phyloP scores from a whole-genome alignment of 2,888 invertebrate genomes.

The Microplitis deprimator region DNA sequence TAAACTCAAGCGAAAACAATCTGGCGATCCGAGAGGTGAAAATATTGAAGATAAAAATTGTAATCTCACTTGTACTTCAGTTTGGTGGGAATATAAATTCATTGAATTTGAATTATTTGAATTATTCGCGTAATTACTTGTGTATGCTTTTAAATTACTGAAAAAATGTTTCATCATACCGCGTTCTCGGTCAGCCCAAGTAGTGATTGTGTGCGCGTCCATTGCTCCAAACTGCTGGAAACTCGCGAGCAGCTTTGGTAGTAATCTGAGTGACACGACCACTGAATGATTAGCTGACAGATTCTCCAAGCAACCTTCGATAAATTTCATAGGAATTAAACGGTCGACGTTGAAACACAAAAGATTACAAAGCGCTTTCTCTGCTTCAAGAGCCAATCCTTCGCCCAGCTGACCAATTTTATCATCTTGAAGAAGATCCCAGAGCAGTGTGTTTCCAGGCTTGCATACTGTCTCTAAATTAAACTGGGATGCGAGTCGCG shows the following conservation, averaged over 20 bases:
- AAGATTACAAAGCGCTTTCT: constrained; percentile 90
- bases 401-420: constrained; percentile 90
- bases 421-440: constrained; percentile 95
- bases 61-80: constrained; percentile 91
- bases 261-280: constrained; percentile 87
- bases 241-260: constrained; percentile 92
- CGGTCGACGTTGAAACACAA: constrained; percentile 93
- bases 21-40: constrained; percentile 91
- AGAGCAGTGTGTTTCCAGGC: constrained; percentile 91
- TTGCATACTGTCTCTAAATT: constrained; percentile 86
- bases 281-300: constrained; percentile 90
- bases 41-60: constrained; percentile 95
- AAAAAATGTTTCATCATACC: constrained; percentile 95
- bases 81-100: constrained; percentile 81
- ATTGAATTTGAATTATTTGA: constrained; percentile 47
- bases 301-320: constrained; percentile 94
- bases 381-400: constrained; percentile 92
- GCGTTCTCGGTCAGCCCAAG: constrained; percentile 94
- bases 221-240: constrained; percentile 91
- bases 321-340: constrained; percentile 92
- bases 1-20: constrained; percentile 86
- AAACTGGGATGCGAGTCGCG: constrained; percentile 68
- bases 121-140: constrained; percentile 68
- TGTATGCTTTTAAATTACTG: constrained; percentile 86
- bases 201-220: constrained; percentile 87